A percentile compares a stretch with the other conserved stretches of the same genome.
Conservation (phyloP, 1,140 invertebrate genomes). For the Pogonognathellus flavescens region DNA sequence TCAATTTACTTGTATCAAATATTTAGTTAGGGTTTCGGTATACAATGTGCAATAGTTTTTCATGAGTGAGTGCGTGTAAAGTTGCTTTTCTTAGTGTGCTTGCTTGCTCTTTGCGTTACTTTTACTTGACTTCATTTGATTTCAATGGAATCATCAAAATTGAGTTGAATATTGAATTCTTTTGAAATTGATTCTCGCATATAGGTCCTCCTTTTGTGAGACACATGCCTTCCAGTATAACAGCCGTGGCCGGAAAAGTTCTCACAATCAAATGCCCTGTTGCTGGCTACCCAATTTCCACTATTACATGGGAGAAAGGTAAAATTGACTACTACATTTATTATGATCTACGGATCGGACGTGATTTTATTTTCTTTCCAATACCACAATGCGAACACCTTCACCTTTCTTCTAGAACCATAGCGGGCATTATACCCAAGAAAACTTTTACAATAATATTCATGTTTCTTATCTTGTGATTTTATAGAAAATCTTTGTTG, state of each 20-base stretch:
- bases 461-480: too few species aligned
- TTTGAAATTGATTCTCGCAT: slow-evolving; percentile 25
- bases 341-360: background rate
- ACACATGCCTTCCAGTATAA: slow-evolving; percentile 71
- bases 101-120: background rate
- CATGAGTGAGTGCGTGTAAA: background rate
- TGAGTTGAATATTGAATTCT: slow-evolving; percentile 41
- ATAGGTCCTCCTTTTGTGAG: slow-evolving; percentile 73
- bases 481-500: too few species aligned
- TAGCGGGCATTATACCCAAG: too few species aligned
- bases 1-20: too few species aligned
- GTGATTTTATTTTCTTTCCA: background rate
- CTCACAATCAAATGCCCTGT: slow-evolving; percentile 73
- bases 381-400: too few species aligned
- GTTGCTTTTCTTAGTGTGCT: background rate
- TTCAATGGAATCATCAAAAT: slow-evolving; percentile 33
- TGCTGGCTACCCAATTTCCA: slow-evolving; percentile 72
- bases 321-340: slow-evolving; percentile 44
- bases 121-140: background rate
- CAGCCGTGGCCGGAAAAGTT: slow-evolving; percentile 72
- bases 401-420: too few species aligned
- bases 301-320: slow-evolving; percentile 73
- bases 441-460: too few species aligned
- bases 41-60: too few species aligned
- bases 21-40: too few species aligned